Conservation (phyloP, 2,888 invertebrate species). For the Drosophila vallismaia region DNA sequence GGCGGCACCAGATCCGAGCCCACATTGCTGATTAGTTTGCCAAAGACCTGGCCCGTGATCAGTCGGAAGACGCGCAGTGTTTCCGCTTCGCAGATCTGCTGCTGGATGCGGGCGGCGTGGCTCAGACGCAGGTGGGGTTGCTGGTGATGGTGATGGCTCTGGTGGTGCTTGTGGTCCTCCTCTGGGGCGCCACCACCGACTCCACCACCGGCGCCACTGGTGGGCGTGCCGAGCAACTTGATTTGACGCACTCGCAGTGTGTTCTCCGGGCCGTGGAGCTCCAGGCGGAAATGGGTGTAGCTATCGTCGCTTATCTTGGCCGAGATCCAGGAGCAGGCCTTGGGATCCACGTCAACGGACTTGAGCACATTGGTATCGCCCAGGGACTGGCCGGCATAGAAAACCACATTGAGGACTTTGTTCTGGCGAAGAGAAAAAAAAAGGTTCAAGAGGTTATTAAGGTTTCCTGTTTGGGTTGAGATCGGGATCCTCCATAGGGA, state of each 20-base stretch:
- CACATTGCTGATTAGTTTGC: slow-evolving; percentile 89
- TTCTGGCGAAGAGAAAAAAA: slow-evolving; percentile 86
- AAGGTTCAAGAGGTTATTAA: background rate
- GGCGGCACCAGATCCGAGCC: slow-evolving; percentile 54
- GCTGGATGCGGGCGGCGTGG: slow-evolving; percentile 87
- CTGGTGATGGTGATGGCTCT: background rate
- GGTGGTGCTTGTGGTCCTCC: slow-evolving; percentile 5
- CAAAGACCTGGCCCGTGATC: slow-evolving; percentile 94
- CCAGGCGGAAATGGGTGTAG: slow-evolving; percentile 89
- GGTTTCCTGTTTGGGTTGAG: background rate
- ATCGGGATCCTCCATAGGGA: background rate
- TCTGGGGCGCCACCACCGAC: slow-evolving; percentile 33
- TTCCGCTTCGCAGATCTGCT: slow-evolving; percentile 94
- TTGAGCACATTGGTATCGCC: slow-evolving; percentile 93
- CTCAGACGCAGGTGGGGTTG: slow-evolving; percentile 78
- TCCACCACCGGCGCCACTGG: slow-evolving; percentile 37
- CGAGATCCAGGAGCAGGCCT: slow-evolving; percentile 95
- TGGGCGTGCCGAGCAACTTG: slow-evolving; percentile 87
- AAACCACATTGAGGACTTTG: slow-evolving; percentile 93
- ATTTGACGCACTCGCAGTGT: slow-evolving; percentile 95
- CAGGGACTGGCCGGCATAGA: slow-evolving; percentile 91
- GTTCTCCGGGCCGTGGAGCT: slow-evolving; percentile 95
- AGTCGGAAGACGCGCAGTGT: slow-evolving; percentile 96
- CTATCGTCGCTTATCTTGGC: slow-evolving; percentile 89
- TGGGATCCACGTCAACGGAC: slow-evolving; percentile 93